These are phyloP conservation scores for Pollimyrus isidori DNA, from an alignment of 2,113 vertebrate species.

Conservation along the genomic window DNA sequence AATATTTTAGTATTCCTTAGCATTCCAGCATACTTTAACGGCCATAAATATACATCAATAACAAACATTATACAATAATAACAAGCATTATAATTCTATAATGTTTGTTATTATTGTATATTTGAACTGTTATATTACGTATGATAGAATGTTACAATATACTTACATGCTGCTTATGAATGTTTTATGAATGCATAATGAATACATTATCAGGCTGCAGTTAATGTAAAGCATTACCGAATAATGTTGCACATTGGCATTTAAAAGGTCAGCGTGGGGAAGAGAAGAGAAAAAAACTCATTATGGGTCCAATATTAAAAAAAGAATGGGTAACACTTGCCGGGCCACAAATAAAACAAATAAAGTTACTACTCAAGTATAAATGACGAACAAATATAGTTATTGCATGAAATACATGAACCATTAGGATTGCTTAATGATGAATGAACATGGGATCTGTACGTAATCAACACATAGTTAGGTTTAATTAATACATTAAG, in stretches of 20 bases:
- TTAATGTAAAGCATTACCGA: not conserved
- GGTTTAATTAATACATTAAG: not conserved
- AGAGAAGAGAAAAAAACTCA: not conserved
- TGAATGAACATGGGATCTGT: not conserved
- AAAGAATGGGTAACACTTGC: not conserved
- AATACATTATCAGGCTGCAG: not conserved
- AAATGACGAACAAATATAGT: not conserved
- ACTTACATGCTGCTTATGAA: not conserved
- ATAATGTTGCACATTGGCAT: not conserved
- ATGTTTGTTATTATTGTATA: not conserved
- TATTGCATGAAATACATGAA: not conserved
- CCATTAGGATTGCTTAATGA: not conserved
- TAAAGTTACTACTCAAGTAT: not conserved
- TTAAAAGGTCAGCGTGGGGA: not conserved
- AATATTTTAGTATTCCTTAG: not conserved
- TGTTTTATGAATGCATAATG: not conserved
- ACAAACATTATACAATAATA: not conserved
- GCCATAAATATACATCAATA: not conserved
- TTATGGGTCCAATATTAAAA: not conserved
- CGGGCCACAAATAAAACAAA: not conserved
- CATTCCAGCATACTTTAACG: not conserved
- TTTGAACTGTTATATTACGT: not conserved
- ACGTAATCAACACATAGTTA: not conserved
- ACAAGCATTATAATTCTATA: not conserved
- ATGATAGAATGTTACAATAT: not conserved